These are phyloP conservation scores for Leucophenga montana DNA, from an alignment of 2,888 invertebrate genomes.

Conservation along the genomic window DNA sequence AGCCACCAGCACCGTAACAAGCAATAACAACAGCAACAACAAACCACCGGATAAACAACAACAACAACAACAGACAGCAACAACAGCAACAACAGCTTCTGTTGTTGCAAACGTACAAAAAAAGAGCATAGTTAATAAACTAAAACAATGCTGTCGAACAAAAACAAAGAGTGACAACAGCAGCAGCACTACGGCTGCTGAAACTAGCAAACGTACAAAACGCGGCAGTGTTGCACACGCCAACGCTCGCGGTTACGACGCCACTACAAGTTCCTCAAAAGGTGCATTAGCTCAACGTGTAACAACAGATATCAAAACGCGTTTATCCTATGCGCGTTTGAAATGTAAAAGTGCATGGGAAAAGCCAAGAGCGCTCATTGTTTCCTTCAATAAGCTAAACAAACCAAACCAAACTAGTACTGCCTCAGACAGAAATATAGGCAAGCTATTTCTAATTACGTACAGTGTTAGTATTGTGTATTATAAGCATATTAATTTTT, in stretches of 20 bases:
- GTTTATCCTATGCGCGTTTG: neutral
- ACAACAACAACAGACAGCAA: neutral
- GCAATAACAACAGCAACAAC: no score
- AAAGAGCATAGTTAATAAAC: neutral
- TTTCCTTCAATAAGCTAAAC: constrained; percentile 40
- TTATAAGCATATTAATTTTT: neutral
- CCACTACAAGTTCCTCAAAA: neutral
- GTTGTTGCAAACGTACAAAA: no score
- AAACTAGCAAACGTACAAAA: no score
- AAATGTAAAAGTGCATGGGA: constrained; percentile 39
- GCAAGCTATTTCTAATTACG: constrained; percentile 27
- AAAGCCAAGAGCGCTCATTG: constrained; percentile 46
- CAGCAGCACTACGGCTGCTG: neutral
- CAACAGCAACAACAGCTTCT: no score
- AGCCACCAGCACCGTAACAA: neutral
- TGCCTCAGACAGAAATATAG: constrained; percentile 15
- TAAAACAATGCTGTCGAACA: neutral
- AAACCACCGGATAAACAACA: neutral
- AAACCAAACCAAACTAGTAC: neutral
- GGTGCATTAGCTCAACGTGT: neutral
- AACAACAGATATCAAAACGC: neutral
- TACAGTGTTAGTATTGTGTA: no score
- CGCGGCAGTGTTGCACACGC: no score
- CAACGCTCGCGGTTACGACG: neutral
- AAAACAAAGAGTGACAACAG: neutral